A percentile compares a stretch with the other conserved stretches of the same genome.
These are phyloP conservation scores for Urocyon cinereoargenteus DNA, from an alignment of 2,797 vertebrate genomes.

Conservation along the genomic window DNA sequence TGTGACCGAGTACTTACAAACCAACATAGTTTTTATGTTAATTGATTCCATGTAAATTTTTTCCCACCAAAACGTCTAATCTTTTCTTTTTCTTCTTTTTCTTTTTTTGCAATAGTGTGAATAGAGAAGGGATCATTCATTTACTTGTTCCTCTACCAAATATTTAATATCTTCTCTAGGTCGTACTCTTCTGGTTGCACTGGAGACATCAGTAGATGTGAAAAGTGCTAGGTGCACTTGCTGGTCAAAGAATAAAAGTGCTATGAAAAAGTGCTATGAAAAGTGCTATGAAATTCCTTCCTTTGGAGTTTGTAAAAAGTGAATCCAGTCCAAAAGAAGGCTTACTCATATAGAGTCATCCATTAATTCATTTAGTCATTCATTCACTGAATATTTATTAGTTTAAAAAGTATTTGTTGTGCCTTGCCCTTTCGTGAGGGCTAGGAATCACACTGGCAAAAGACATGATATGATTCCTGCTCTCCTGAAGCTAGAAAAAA, in stretches of 20 bases:
- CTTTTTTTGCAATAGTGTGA: background rate
- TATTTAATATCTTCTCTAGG: background rate
- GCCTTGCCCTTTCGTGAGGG: background rate
- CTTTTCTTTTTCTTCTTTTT: background rate
- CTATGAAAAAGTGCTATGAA: conserved; percentile 25
- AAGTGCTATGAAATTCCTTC: conserved; percentile 10
- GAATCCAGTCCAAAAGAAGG: background rate
- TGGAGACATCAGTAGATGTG: background rate
- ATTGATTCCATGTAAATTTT: background rate
- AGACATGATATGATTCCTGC: background rate
- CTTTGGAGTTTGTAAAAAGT: conserved; percentile 1
- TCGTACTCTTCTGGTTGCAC: background rate
- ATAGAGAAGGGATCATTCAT: background rate
- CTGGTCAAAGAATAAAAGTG: background rate
- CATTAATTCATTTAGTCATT: background rate
- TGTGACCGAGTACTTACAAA: background rate
- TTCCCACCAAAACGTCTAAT: background rate
- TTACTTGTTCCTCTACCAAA: background rate
- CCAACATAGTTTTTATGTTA: background rate
- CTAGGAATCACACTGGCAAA: background rate
- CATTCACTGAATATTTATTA: conserved; percentile 5
- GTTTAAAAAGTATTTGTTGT: conserved; percentile 1
- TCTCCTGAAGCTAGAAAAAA: background rate
- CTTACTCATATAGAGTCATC: background rate
- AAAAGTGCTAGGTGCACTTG: background rate